Conservation (phyloP, 2,113 vertebrate species). For the Myrmecophaga tridactyla region DNA sequence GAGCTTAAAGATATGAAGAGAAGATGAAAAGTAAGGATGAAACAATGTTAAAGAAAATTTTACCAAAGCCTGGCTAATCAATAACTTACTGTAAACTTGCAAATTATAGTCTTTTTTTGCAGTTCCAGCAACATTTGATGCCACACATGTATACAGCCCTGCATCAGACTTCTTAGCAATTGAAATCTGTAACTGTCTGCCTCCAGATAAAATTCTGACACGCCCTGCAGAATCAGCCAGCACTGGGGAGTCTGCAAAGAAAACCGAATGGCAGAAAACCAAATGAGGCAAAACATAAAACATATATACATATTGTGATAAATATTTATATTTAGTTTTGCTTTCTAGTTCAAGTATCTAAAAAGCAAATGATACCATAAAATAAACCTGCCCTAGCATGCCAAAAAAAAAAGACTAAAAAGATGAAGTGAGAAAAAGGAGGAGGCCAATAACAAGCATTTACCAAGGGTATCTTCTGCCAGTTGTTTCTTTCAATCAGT, state of each 20-base stretch:
- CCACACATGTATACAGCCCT: constrained; percentile 90
- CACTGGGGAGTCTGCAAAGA: constrained; percentile 85
- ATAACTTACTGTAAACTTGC: constrained; percentile 90
- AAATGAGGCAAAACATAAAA: neutral
- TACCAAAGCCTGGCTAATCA: neutral
- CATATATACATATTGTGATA: no score
- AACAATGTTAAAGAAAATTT: neutral
- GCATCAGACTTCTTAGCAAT: constrained; percentile 86
- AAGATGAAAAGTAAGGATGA: neutral
- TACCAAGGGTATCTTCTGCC: neutral
- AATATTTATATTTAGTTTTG: neutral
- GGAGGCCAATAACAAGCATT: neutral
- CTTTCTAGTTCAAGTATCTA: neutral
- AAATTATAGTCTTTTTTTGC: constrained; percentile 90
- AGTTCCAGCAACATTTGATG: constrained; percentile 90
- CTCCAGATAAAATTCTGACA: constrained; percentile 91
- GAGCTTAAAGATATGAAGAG: neutral
- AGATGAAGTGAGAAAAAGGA: neutral
- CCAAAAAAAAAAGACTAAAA: neutral
- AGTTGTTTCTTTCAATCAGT: neutral
- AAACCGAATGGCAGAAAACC: constrained; percentile 38
- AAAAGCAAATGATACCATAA: neutral
- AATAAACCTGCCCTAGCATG: neutral
- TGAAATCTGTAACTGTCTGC: constrained; percentile 93
- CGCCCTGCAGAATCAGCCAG: constrained; percentile 80